A percentile compares a stretch with the other conserved stretches of the same genome.
phyloP scores from a whole-genome alignment of 2,888 invertebrate genomes.

The Eupithecia exiguata region DNA sequence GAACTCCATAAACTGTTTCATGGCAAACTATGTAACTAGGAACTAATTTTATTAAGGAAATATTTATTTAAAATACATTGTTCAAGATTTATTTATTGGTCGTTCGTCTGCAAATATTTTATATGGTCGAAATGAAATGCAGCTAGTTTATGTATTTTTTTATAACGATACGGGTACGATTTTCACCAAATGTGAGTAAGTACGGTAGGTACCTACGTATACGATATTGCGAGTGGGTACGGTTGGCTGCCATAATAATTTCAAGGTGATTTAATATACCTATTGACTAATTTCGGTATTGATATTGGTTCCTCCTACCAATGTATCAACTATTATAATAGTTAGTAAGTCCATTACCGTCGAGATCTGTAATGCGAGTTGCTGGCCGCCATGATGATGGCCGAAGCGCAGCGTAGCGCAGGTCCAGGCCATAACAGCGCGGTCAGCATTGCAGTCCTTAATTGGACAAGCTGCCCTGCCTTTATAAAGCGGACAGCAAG shows the following conservation, averaged over 20 bases:
- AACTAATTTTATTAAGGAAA: conserved; percentile 49
- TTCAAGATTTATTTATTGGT: conserved; percentile 54
- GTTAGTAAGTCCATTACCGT: too few relatives aligned
- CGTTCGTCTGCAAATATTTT: conserved; percentile 44
- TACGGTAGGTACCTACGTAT: background rate
- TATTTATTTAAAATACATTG: conserved; percentile 54
- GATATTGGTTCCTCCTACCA: too few relatives aligned
- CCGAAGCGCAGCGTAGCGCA: too few relatives aligned
- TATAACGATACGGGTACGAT: conserved; percentile 50
- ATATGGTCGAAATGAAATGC: conserved; percentile 50
- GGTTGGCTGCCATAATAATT: conserved; percentile 4
- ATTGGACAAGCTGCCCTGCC: too few relatives aligned
- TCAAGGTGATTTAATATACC: background rate
- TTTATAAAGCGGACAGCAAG: too few relatives aligned
- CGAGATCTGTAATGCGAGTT: too few relatives aligned
- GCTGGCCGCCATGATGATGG: too few relatives aligned
- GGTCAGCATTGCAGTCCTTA: too few relatives aligned
- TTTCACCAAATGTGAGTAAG: background rate
- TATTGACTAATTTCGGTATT: background rate
- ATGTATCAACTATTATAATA: too few relatives aligned
- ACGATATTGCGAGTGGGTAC: background rate
- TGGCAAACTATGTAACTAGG: conserved; percentile 48
- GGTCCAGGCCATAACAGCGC: too few relatives aligned
- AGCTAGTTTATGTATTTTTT: conserved; percentile 53
- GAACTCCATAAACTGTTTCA: conserved; percentile 50